These are phyloP conservation scores for Odontomachus brunneus DNA, from an alignment of 1,140 invertebrate genomes.

Conservation along the genomic window DNA sequence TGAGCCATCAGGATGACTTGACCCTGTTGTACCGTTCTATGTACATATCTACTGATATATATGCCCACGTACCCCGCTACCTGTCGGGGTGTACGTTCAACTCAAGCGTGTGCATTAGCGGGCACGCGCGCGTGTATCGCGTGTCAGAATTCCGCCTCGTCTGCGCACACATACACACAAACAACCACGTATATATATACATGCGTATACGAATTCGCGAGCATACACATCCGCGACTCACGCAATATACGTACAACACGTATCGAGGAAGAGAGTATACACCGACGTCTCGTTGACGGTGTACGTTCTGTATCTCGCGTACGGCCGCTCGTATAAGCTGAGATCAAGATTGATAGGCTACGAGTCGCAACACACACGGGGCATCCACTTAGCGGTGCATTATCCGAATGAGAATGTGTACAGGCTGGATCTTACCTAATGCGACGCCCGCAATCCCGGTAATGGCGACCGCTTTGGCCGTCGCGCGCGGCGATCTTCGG, in stretches of 20 bases:
- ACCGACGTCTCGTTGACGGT: slow-evolving; percentile 32
- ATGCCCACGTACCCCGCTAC: slow-evolving; percentile 17
- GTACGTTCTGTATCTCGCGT: slow-evolving; percentile 17
- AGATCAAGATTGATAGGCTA: slow-evolving; percentile 81
- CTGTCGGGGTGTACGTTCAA: slow-evolving; percentile 21
- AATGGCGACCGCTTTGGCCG: slow-evolving; percentile 70
- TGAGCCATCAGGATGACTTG: slow-evolving; percentile 57
- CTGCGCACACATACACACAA: background rate
- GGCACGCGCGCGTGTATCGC: slow-evolving; percentile 10
- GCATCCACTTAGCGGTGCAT: slow-evolving; percentile 81
- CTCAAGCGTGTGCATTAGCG: slow-evolving; percentile 45
- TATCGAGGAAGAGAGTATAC: background rate
- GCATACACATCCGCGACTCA: background rate
- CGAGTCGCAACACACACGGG: slow-evolving; percentile 71
- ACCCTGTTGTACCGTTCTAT: slow-evolving; percentile 41
- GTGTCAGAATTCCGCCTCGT: background rate
- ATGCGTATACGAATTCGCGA: background rate
- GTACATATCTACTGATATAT: slow-evolving; percentile 49
- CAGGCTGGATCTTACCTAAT: slow-evolving; percentile 71
- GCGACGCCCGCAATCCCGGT: slow-evolving; percentile 73
- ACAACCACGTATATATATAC: background rate
- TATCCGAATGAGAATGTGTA: slow-evolving; percentile 81
- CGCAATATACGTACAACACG: too few relatives aligned
- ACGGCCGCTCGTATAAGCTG: slow-evolving; percentile 33
- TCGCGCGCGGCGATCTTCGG: slow-evolving; percentile 60